These are phyloP conservation scores for Agrenia bidenticulata DNA, from an alignment of 2,888 invertebrate species.

Conservation along the genomic window DNA sequence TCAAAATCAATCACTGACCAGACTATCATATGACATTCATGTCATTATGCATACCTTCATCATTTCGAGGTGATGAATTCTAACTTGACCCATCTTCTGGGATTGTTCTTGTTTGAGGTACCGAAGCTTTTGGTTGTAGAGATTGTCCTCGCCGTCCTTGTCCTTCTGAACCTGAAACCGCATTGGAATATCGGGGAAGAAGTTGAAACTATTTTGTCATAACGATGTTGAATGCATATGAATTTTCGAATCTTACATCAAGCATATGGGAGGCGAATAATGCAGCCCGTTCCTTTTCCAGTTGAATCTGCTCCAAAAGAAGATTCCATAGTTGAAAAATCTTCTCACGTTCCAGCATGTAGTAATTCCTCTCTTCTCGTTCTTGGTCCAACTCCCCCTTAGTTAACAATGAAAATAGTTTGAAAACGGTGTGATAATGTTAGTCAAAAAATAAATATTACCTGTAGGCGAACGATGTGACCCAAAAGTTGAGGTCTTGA, in stretches of 20 bases:
- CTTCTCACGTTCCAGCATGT: slow-evolving; percentile 38
- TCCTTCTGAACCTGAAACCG: slow-evolving; percentile 22
- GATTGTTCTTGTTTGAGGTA: slow-evolving; percentile 39
- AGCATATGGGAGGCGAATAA: slow-evolving; percentile 34
- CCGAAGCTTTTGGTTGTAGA: slow-evolving; percentile 31
- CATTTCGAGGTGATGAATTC: slow-evolving; percentile 30
- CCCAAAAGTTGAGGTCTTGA: slow-evolving; percentile 29
- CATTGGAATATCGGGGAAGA: neutral
- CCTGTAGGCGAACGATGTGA: slow-evolving; percentile 27
- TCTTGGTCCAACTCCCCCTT: slow-evolving; percentile 36
- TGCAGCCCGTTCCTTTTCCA: slow-evolving; percentile 38
- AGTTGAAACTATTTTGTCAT: neutral
- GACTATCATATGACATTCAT: no score
- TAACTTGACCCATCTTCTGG: slow-evolving; percentile 37
- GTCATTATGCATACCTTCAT: slow-evolving; percentile 39
- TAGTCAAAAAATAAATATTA: neutral
- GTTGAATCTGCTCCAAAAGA: slow-evolving; percentile 31
- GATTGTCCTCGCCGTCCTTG: slow-evolving; percentile 27
- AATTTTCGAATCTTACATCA: slow-evolving; percentile 26
- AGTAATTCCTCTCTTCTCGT: slow-evolving; percentile 40
- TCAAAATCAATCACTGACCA: neutral
- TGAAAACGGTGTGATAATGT: no score
- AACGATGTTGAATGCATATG: neutral
- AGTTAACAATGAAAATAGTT: neutral
- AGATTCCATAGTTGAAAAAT: slow-evolving; percentile 36